Evolutionary conservation across 2,888 invertebrate genomes (phyloP), one percentile per base, ranked within the genome.

Genomic region (Plagiodera versicolora): DNA sequence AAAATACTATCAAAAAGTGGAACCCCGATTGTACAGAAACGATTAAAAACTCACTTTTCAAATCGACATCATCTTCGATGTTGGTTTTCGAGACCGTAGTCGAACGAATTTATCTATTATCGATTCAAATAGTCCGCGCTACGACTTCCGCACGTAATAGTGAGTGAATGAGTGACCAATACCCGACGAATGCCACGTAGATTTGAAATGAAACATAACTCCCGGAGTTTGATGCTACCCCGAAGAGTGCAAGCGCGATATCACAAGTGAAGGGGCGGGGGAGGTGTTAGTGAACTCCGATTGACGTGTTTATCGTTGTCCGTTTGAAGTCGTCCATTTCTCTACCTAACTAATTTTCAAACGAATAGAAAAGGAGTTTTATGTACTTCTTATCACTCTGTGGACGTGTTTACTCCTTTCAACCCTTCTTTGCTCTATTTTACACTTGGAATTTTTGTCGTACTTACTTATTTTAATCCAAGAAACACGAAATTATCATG

Each of bases 181-280:
- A 52, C 52, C n/a, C 53, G 28, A 45, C 53, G 24, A 30, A 53
- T 53, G 53, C 53, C 53, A 53, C 53, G 53, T 53, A 53, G 44
- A 58, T 62, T 55, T 54, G 53, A 58, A 56, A 60, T 54, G 53
- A 58, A 56, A 60, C 60, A 65, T 65, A 60, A 56, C 60, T 30
- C 57, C 50, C 53, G 52, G 56, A 58, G 62, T 60, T 16, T 39
- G 39, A 39, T 32, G 32, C 32, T 9, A 56, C 19, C 14, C 14
- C 17, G 16, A 39, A 51, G 50, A 14, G 53, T 45, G 44, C 53
- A 53, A 53, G 53, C 53, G 53, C 53, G 53, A 53, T 53, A 53
- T 24, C 39, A 53, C 19, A 35, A 16, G 24, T 51, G n/a, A 28
- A 44, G 44, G 53, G 53, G 14, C 24, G 20, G 9, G 44, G 24